Percentiles rank a stretch among this genome's conserved stretches.
Evolutionary conservation across 2,888 invertebrate genomes (phyloP).

Genomic region (Amphipyra tragopoginis): DNA sequence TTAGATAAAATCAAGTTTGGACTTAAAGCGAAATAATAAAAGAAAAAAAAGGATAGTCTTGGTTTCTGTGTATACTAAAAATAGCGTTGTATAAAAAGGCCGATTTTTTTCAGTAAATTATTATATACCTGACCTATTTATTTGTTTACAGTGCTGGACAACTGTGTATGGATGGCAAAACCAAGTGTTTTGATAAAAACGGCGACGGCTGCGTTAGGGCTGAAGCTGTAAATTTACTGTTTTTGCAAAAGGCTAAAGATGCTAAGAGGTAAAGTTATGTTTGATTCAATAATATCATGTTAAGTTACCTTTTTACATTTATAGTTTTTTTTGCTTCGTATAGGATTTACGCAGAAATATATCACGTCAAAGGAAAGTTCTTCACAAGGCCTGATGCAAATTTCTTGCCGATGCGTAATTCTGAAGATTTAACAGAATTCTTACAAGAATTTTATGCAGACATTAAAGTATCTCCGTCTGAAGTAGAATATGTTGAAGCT

Average conservation of each 20-base stretch:
- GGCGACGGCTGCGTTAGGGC: slow-evolving; percentile 93
- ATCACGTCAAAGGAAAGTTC: slow-evolving; percentile 9
- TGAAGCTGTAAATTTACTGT: slow-evolving; percentile 91
- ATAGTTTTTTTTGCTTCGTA: no score
- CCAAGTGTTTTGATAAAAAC: slow-evolving; percentile 95
- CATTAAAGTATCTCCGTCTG: slow-evolving; percentile 14
- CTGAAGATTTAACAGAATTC: slow-evolving; percentile 10
- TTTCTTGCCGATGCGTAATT: slow-evolving; percentile 12
- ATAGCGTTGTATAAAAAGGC: no score
- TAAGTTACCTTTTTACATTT: no score
- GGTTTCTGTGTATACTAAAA: no score
- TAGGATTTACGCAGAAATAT: slow-evolving; percentile 19
- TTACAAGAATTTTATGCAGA: slow-evolving; percentile 17
- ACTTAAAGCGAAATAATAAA: no score
- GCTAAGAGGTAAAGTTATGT: slow-evolving; percentile 83
- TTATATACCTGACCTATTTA: no score
- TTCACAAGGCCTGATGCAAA: no score
- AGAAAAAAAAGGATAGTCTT: no score
- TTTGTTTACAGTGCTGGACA: slow-evolving; percentile 60
- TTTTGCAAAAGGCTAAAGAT: slow-evolving; percentile 91
- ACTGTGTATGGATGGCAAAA: slow-evolving; percentile 91
- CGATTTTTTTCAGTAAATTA: no score
- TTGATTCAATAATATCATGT: no score
- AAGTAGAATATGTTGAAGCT: slow-evolving; percentile 15
- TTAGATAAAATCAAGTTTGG: no score